Evolutionary conservation across 2,113 vertebrate genomes (phyloP).

Genomic region (Fregetta grallaria): DNA sequence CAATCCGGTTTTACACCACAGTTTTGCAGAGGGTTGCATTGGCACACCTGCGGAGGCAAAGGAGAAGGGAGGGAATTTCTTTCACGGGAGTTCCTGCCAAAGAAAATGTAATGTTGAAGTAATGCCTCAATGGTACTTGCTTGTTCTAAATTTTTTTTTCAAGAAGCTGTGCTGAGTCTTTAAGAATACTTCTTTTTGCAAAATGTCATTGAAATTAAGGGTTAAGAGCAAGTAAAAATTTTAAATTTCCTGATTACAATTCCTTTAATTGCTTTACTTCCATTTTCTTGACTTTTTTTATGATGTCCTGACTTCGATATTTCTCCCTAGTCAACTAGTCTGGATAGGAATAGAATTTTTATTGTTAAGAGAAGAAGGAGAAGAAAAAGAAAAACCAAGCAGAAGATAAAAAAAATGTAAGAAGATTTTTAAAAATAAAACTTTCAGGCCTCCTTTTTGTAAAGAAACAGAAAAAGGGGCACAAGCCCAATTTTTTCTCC

Average conservation of each 20-base stretch:
- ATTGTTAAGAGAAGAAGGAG: background rate
- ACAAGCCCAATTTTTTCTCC: slow-evolving; percentile 1
- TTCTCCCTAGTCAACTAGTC: background rate
- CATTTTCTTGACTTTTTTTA: background rate
- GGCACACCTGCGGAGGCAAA: background rate
- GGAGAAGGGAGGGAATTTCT: background rate
- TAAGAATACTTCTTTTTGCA: background rate
- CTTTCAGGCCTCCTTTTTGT: background rate
- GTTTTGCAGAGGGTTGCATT: background rate
- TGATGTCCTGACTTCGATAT: background rate
- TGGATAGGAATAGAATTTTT: background rate
- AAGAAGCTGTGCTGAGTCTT: background rate
- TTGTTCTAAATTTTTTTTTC: background rate
- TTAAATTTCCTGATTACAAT: background rate
- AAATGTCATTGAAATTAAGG: background rate
- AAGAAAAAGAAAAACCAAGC: background rate
- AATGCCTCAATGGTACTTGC: background rate
- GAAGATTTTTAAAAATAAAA: background rate
- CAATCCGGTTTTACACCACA: background rate
- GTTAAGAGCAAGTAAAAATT: background rate
- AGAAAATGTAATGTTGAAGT: background rate
- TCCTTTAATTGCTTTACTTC: background rate
- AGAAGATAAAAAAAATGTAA: background rate
- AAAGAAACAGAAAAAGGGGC: slow-evolving; percentile 9
- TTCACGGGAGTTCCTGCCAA: background rate